Conservation (phyloP, 2,888 invertebrate species). For the Seira musarum region DNA sequence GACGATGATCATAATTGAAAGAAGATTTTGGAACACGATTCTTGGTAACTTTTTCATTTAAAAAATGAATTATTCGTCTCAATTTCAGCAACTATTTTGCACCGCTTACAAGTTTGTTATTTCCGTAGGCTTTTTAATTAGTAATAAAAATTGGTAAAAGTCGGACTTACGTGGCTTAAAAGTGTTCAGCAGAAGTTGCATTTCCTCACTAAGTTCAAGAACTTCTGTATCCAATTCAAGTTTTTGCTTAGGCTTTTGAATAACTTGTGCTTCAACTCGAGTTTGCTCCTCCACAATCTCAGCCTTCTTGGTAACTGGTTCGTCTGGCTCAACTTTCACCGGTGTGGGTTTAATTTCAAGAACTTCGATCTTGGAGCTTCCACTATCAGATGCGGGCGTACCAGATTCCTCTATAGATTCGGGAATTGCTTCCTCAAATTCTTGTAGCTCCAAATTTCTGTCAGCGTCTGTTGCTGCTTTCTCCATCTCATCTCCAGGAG, state of each 20-base stretch:
- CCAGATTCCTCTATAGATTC: constrained; percentile 50
- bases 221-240: constrained; percentile 43
- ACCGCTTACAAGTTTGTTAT: background rate
- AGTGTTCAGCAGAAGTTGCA: constrained; percentile 65
- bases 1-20: background rate
- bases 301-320: constrained; percentile 40
- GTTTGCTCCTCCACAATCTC: constrained; percentile 19
- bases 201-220: constrained; percentile 64
- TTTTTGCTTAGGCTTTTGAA: constrained; percentile 7
- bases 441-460: constrained; percentile 45
- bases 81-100: background rate
- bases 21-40: background rate
- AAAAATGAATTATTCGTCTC: background rate
- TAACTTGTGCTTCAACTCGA: constrained; percentile 7
- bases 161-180: constrained; percentile 68
- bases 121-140: background rate
- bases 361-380: constrained; percentile 56
- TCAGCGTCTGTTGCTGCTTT: constrained; percentile 48
- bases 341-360: constrained; percentile 50
- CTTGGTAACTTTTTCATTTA: background rate
- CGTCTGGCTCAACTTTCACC: constrained; percentile 36
- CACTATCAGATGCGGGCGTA: constrained; percentile 51
- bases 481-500: constrained; percentile 53
- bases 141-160: background rate
- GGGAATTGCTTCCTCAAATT: constrained; percentile 49